phyloP scores from a whole-genome alignment of 2,797 vertebrate species.

The Brotula barbata region DNA sequence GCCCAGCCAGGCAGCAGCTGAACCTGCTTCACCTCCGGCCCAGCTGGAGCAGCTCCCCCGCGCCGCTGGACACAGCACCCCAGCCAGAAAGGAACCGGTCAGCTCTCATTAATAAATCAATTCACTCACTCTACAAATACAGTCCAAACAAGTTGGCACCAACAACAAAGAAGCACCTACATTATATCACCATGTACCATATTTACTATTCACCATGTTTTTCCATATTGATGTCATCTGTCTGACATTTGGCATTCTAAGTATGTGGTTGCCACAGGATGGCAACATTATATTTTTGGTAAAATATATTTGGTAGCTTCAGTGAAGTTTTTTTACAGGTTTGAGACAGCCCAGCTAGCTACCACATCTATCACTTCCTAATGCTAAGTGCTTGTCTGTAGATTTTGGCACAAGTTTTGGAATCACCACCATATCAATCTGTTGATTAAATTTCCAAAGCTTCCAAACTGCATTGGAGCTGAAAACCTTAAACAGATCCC shows the following conservation, averaged over 20 bases:
- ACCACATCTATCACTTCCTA: slow-evolving; percentile 39
- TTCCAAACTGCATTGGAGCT: slow-evolving; percentile 22
- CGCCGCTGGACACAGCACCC: slow-evolving; percentile 86
- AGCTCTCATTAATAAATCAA: slow-evolving; percentile 35
- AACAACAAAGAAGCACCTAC: no score
- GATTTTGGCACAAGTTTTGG: slow-evolving; percentile 19
- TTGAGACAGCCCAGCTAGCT: slow-evolving; percentile 23
- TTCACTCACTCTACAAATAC: neutral
- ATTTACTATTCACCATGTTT: no score
- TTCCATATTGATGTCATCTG: no score
- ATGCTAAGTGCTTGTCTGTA: slow-evolving; percentile 43
- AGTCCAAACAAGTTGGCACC: no score
- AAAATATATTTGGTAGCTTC: slow-evolving; percentile 11
- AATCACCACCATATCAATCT: slow-evolving; percentile 42
- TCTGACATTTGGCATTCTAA: no score
- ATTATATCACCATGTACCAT: no score
- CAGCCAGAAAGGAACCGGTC: slow-evolving; percentile 84
- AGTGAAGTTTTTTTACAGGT: slow-evolving; percentile 5
- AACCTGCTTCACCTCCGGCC: slow-evolving; percentile 68
- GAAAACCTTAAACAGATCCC: slow-evolving; percentile 13
- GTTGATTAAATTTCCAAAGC: slow-evolving; percentile 38
- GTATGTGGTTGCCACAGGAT: no score
- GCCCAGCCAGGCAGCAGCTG: slow-evolving; percentile 53
- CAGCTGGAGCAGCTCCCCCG: slow-evolving; percentile 79
- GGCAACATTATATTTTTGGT: no score